Evolutionary conservation across 92 coral and sea anemone species (phyloP).

Genomic region (Desmophyllum pertusum): DNA sequence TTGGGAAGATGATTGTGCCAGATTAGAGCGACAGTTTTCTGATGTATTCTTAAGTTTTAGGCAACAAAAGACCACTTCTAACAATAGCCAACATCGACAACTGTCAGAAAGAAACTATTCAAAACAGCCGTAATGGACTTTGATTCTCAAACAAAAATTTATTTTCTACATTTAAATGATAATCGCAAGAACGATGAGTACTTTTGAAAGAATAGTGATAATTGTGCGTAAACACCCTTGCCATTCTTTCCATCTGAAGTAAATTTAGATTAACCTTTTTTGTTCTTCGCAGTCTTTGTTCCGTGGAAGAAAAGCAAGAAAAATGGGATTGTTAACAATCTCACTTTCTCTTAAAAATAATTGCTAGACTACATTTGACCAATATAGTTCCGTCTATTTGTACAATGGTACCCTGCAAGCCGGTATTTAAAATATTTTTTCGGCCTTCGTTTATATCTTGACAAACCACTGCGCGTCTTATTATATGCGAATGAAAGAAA

Average conservation of each 20-base stretch:
- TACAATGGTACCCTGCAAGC: background rate
- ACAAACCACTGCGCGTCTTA: conserved; percentile 31
- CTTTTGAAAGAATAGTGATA: conserved; percentile 73
- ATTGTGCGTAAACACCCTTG: conserved; percentile 81
- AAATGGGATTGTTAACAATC: background rate
- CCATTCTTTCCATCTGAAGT: conserved; percentile 50
- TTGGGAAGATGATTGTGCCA: background rate
- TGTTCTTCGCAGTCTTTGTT: conserved; percentile 36
- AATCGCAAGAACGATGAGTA: conserved; percentile 42
- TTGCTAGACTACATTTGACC: background rate
- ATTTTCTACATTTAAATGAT: conserved; percentile 32
- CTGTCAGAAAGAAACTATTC: conserved; percentile 28
- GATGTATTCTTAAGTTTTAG: background rate
- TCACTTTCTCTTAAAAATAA: background rate
- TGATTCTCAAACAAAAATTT: conserved; percentile 20
- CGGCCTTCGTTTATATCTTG: conserved; percentile 13
- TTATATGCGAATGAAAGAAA: conserved; percentile 43
- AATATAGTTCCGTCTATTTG: background rate
- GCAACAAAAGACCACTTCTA: conserved; percentile 25
- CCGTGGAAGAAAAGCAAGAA: background rate
- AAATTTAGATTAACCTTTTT: conserved; percentile 53
- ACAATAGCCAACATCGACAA: conserved; percentile 41
- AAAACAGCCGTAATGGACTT: conserved; percentile 35
- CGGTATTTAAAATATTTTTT: conserved; percentile 4
- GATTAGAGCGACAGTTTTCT: conserved; percentile 1